These are phyloP conservation scores for Chrysina gloriosa DNA, from an alignment of 2,888 invertebrate genomes.

Conservation along the genomic window DNA sequence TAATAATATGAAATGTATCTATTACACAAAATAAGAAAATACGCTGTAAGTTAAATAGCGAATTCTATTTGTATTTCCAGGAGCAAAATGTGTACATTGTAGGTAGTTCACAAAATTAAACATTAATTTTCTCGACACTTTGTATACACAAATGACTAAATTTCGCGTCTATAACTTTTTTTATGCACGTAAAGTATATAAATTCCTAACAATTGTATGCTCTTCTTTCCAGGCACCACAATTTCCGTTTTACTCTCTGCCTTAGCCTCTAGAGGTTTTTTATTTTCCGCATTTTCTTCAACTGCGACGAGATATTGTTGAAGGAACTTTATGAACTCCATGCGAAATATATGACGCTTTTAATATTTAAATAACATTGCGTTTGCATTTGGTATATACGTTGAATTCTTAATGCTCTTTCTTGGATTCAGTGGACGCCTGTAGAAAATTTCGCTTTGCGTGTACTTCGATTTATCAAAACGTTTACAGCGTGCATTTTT, in stretches of 20 bases:
- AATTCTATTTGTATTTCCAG: no score
- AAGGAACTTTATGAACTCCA: conserved; percentile 19
- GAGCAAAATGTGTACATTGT: no score
- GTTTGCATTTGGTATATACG: conserved; percentile 18
- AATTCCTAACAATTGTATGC: neutral
- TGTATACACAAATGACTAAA: neutral
- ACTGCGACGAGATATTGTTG: conserved; percentile 18
- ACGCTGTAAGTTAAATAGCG: no score
- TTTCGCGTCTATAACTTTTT: neutral
- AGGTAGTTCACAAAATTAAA: neutral
- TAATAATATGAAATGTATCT: neutral
- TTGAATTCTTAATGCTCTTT: conserved; percentile 12
- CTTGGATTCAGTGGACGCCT: no score
- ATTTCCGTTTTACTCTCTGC: conserved; percentile 19
- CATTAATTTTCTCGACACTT: neutral
- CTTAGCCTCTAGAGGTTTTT: conserved; percentile 19
- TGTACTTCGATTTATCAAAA: neutral
- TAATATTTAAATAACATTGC: conserved; percentile 27
- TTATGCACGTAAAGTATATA: neutral
- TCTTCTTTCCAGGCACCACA: conserved; percentile 2
- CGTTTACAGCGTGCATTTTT: neutral
- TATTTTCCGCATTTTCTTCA: conserved; percentile 22
- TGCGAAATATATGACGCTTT: conserved; percentile 28
- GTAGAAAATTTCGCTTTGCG: no score
- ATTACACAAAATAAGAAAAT: no score